Evolutionary conservation across 2,888 invertebrate species (phyloP), one percentile per base, ranked within the genome.

Genomic region (Callimorpha dominula): DNA sequence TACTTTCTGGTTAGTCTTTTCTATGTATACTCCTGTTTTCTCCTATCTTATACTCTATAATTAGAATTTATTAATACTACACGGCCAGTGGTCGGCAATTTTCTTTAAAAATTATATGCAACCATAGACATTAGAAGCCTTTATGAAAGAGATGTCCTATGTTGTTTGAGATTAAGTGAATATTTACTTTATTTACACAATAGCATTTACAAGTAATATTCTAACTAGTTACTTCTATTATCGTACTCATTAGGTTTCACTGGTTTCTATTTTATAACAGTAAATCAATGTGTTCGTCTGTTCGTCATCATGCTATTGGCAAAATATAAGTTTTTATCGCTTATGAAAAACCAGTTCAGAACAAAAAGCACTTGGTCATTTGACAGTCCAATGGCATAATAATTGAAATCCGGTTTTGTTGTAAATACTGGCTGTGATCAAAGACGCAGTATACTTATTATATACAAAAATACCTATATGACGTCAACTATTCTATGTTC

Each of bases 231-330:
- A 31, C 15, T 49, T 15, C 65, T 15, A 50, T 31, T 49, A 15
- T 49, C 49, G 49, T 50, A 50, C 31, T 49, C 49, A 50, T 49
- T 63, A 43, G 43, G n/a, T 65, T 65, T 65, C 49, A 65, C 65
- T 65, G 15, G 15, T 65, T 65, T 15, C 31, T 49, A 65, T 65
- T 50, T 15, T 49, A 49, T 49, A 49, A 15, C 9, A 2, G 31
- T 14, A 31, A 60, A 60, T 31, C 60, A 31, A 31, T 5, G 31
- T 31, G 60, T 20, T 11, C 12, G 60, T 14, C 31, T 12, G 57
- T 60, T 31, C 12, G 1, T 60, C 14, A 60, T 52, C 17, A 17
- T 31, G 31, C 20, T 6, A 20, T 14, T 60, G 12, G 14, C 14
- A 60, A 60, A 31, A 14, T 31, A 31, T 60, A 50, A 60, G 7